Evolutionary conservation across 2,113 vertebrate genomes (phyloP), one percentile per base, ranked within the genome.

Genomic region (Hypomesus transpacificus): DNA sequence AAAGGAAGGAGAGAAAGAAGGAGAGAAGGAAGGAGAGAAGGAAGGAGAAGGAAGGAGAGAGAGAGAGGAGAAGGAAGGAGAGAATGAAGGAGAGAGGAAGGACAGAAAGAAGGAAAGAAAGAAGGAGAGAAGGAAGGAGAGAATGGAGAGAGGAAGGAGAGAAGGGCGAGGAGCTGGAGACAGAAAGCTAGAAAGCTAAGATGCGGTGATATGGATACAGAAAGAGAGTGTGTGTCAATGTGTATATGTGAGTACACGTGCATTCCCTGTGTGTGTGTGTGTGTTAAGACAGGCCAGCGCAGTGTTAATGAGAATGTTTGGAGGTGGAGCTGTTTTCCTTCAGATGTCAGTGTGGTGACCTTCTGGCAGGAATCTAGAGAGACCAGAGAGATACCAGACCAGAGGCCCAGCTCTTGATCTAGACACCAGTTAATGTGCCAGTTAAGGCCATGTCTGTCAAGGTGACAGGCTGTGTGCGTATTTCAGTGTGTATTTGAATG

Each of bases 361-460:
- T 59, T 22, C 57, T 59, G 58, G 14, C 26, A 4, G 68, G 59
- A 26, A 59, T 58, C 14, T 20, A 74, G 60, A 74, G 65, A 31
- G 68, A 66, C 76, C 59, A 73, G 28, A 57, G 75, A 83, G 24
- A 70, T 34, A 34, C 31, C 31, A 34, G 31, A 34, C 6, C 51
- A 71, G 39, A 31, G 66, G 68, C 66, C 61, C 59, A 24, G 65
- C 73, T 70, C 31, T 75, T 80, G 73, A 75, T 78, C 73, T 71
- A 71, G 68, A 68, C 68, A 26, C 67, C 28, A 75, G 72, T 68
- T 62, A 77, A 77, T 77, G 75, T 66, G 68, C 61, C 77, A 71
- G 60, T 70, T 39, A 39, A 69, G 53, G 69, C 52, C 34, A 60
- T 46, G 56, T 31, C 21, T 39, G 67, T 17, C 50, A 21, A 4